Base-by-base conservation (phyloP, 1,140 invertebrate species). In the Tenebrio molitor region DNA sequence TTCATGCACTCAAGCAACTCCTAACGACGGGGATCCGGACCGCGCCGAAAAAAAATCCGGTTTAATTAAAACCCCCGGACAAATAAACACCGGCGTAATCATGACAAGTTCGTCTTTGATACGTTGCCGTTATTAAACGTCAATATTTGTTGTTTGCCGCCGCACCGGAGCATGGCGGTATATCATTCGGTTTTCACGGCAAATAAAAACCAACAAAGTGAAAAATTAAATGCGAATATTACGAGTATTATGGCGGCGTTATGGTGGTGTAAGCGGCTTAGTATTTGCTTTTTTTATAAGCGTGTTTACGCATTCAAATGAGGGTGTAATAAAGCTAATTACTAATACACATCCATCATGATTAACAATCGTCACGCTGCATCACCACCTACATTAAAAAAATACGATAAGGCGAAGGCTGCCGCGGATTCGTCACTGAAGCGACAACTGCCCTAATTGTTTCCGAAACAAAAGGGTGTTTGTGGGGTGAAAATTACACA, bases 151-250 rank as follows among this genome's bases (percentile, higher is more conserved):
- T 58, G 23, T 58, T 58, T 58, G 50, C 50, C 50, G 36, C 36
- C 5, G 36, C 36, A 58, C 50, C 50, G 50, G 23, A 58, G 50
- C 50, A 58, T 58, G 23, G 50, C 50, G 10, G 50, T 58, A 29
- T 58, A 58, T 58, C 23, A 58, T 58, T 58, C 50, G 50, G n/a
- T 58, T 58, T 58, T 58, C 50, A 58, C 50, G 50, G 50, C 50
- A 29, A 58, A 58, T 58, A 58, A 58, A 58, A 58, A 58, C 50
- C 50, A 58, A 58, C 50, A 58, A 58, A 58, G 50, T 58, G 50
- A 58, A 58, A 58, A 58, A 58, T 58, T 58, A 58, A 58, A 58
- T 58, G 50, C 19, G 50, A 58, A 58, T 58, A 58, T 58, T 58
- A 58, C 50, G 25, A 7, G 50, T 58, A 58, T 58, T 58, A 58